A percentile compares a stretch with the other conserved stretches of the same genome.
phyloP scores from a whole-genome alignment of 2,797 vertebrate genomes.

The Tangara arthus region DNA sequence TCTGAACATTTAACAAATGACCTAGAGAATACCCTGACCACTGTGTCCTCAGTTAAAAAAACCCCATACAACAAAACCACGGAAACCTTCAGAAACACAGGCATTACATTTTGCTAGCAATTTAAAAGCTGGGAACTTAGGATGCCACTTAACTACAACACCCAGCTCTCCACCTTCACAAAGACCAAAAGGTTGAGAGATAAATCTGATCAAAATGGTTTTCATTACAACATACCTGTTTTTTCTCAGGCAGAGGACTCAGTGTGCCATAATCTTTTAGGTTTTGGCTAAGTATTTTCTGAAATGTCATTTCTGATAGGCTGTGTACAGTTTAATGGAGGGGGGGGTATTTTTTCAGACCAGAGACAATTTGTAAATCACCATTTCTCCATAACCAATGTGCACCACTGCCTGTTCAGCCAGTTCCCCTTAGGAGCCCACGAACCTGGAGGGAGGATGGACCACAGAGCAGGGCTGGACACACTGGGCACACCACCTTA shows the following conservation, averaged over 20 bases:
- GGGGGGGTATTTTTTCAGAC: fast-evolving
- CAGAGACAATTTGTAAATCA: neutral
- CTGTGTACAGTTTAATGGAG: neutral
- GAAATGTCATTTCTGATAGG: neutral
- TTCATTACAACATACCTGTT: neutral
- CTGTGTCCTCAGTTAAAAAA: neutral
- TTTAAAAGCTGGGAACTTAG: neutral
- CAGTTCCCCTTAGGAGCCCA: neutral
- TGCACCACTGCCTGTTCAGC: neutral
- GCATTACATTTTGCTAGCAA: neutral
- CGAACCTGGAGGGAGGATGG: neutral
- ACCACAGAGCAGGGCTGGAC: neutral
- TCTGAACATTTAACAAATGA: neutral
- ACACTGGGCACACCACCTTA: fast-evolving
- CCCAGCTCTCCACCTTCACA: neutral
- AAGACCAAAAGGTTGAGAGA: neutral
- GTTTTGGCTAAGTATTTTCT: neutral
- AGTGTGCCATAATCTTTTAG: neutral
- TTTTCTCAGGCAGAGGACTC: neutral
- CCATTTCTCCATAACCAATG: neutral
- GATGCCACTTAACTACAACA: neutral
- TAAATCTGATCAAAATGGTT: neutral
- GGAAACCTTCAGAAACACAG: neutral
- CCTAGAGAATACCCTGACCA: neutral
- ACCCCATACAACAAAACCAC: fast-evolving